Conservation (phyloP, 2,113 vertebrate species). For the Misgurnus anguillicaudatus region DNA sequence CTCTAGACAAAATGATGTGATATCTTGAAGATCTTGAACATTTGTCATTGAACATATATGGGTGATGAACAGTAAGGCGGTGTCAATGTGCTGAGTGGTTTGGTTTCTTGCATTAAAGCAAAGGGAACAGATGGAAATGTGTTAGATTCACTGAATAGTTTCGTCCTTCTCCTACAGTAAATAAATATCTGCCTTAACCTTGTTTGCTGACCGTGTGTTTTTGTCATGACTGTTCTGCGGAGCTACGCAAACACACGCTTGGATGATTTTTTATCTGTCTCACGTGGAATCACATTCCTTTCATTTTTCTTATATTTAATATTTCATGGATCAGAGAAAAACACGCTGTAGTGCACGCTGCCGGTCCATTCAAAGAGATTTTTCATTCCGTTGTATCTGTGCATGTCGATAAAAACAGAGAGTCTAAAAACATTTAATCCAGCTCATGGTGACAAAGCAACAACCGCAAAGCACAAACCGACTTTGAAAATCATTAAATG, state of each 20-base stretch:
- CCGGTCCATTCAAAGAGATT: background rate
- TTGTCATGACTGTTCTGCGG: background rate
- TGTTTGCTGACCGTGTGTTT: background rate
- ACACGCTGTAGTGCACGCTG: background rate
- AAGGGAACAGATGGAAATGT: background rate
- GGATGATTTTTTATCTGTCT: too few species aligned
- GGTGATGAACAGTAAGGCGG: conserved; percentile 7
- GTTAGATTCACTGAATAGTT: background rate
- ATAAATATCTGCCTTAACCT: background rate
- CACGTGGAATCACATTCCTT: background rate
- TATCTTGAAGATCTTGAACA: conserved; percentile 12
- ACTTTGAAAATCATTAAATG: conserved; percentile 20
- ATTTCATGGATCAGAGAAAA: background rate
- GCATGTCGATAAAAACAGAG: conserved; percentile 19
- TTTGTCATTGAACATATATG: conserved; percentile 31
- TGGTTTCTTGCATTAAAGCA: background rate
- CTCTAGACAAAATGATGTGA: conserved; percentile 1
- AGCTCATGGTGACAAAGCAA: conserved; percentile 9
- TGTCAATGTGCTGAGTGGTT: conserved; percentile 19
- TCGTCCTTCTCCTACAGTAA: background rate
- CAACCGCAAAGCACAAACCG: conserved; percentile 1
- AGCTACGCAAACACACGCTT: background rate
- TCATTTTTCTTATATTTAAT: background rate
- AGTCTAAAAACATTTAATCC: conserved; percentile 4
- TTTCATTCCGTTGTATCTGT: background rate